Evolutionary conservation across 2,797 vertebrate species (phyloP).

Genomic region (Yasuhikotakia modesta): DNA sequence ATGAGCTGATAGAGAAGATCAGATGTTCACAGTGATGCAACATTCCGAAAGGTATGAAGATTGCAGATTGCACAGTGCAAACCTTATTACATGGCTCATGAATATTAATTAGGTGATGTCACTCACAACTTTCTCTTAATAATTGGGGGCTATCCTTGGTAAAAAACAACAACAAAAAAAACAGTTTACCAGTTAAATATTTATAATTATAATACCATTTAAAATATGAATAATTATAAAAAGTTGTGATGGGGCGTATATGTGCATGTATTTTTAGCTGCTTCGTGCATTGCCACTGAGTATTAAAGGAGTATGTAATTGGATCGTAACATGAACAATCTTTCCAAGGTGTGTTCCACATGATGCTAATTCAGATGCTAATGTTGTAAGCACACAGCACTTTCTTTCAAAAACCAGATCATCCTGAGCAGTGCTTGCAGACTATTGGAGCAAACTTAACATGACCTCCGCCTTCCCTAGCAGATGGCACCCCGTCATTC

Average conservation of each 20-base stretch:
- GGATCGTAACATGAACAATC: neutral
- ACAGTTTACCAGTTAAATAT: too few relatives aligned
- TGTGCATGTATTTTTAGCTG: too few relatives aligned
- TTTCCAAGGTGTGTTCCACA: constrained; percentile 12
- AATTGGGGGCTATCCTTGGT: too few relatives aligned
- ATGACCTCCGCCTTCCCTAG: constrained; percentile 39
- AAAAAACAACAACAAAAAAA: too few relatives aligned
- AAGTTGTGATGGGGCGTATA: too few relatives aligned
- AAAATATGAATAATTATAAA: too few relatives aligned
- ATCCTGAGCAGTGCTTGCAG: constrained; percentile 42
- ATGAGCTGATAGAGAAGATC: constrained; percentile 12
- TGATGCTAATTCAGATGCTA: constrained; percentile 28
- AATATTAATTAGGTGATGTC: too few relatives aligned
- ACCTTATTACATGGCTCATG: too few relatives aligned
- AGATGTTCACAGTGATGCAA: neutral
- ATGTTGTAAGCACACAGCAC: constrained; percentile 41
- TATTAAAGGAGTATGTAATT: neutral
- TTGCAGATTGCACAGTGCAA: too few relatives aligned
- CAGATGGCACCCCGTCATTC: neutral
- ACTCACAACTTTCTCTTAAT: too few relatives aligned
- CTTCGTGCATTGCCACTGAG: neutral
- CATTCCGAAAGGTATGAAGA: neutral
- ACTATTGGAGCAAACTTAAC: constrained; percentile 47
- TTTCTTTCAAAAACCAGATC: constrained; percentile 36
- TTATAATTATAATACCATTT: too few relatives aligned